These are phyloP conservation scores for Beroe forskalii DNA, from an alignment of 37 sponge, comb jelly and placozoan species.

Conservation along the genomic window DNA sequence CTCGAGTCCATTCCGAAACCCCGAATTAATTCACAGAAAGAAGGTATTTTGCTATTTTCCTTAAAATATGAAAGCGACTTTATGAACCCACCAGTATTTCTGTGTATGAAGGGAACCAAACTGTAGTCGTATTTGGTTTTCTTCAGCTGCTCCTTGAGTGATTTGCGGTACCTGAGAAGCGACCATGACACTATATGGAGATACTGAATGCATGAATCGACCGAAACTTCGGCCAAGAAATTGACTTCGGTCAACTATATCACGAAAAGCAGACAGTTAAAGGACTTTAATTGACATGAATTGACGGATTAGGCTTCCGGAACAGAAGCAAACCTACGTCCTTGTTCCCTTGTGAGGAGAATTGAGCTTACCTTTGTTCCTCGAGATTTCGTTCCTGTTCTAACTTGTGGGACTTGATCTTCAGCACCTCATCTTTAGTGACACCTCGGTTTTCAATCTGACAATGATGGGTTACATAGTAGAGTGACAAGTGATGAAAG, in stretches of 20 bases:
- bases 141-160: neutral
- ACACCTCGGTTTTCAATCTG: constrained; percentile 3
- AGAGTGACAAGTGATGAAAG: too few species aligned
- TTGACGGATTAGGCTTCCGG: too few species aligned
- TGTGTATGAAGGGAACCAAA: constrained; percentile 31
- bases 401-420: neutral
- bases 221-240: neutral
- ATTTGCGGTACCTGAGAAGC: neutral
- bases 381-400: constrained; percentile 17
- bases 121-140: constrained; percentile 23
- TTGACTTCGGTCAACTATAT: neutral
- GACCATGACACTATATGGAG: too few species aligned
- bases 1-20: neutral
- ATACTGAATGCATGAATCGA: neutral
- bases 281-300: too few species aligned
- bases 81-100: constrained; percentile 61
- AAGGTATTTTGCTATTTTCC: too few species aligned
- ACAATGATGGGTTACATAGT: too few species aligned
- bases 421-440: constrained; percentile 42
- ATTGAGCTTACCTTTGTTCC: constrained; percentile 25
- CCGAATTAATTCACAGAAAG: neutral
- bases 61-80: too few species aligned
- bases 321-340: too few species aligned
- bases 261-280: neutral
- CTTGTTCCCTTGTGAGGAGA: too few species aligned